These are phyloP conservation scores for Datnioides undecimradiatus DNA, from an alignment of 2,113 vertebrate genomes.

Conservation along the genomic window DNA sequence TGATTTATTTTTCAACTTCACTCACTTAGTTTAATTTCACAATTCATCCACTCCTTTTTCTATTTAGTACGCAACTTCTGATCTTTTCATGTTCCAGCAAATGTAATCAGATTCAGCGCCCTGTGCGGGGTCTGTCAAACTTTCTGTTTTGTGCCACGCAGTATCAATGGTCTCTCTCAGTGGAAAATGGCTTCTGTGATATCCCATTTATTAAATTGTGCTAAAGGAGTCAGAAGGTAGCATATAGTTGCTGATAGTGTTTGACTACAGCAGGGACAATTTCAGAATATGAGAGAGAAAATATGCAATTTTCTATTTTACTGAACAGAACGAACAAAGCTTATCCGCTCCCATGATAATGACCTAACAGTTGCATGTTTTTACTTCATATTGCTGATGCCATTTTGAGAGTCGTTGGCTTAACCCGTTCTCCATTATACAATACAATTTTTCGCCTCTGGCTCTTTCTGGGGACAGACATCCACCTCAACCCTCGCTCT, in stretches of 20 bases:
- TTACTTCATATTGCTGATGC: constrained; percentile 18
- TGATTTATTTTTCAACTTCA: constrained; percentile 76
- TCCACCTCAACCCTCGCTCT: constrained; percentile 10
- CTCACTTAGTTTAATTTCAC: constrained; percentile 76
- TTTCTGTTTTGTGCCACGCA: constrained; percentile 17
- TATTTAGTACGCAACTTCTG: constrained; percentile 40
- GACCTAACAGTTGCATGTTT: constrained; percentile 13
- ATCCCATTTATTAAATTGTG: constrained; percentile 26
- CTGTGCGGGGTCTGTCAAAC: constrained; percentile 24
- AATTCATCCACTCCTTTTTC: constrained; percentile 67
- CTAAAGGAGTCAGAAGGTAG: constrained; percentile 5
- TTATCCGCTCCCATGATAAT: not conserved
- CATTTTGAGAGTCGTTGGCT: constrained; percentile 9
- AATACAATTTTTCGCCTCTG: constrained; percentile 80
- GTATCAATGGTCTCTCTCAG: constrained; percentile 15
- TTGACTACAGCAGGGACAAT: not conserved
- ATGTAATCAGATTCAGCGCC: constrained; percentile 45
- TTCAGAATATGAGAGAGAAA: not conserved
- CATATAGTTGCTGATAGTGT: not conserved
- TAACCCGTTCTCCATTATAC: constrained; percentile 70
- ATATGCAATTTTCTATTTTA: constrained; percentile 3
- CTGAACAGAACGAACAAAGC: not conserved
- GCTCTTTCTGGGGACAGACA: constrained; percentile 68
- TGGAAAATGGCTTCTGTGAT: constrained; percentile 19
- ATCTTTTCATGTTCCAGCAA: constrained; percentile 53